Evolutionary conservation across 1,140 invertebrate species (phyloP), one percentile per base, ranked within the genome.

Genomic region (Drosophila mauritiana): DNA sequence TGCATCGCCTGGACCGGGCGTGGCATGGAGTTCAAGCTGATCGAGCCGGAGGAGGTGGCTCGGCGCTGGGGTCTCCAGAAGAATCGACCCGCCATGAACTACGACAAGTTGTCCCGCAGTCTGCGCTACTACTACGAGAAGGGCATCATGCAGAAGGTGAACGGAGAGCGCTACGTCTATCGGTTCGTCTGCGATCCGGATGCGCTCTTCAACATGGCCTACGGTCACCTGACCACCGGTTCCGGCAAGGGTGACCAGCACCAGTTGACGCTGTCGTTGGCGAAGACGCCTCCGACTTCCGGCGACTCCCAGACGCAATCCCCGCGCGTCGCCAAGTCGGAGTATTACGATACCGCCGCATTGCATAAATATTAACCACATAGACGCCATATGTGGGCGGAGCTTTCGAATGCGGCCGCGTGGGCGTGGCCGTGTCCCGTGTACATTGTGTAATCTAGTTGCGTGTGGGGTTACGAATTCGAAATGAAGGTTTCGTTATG

Each of bases 61-160:
- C 93, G 96, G 27, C 93, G 96, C 46, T 97, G 96, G 96, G 96
- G 96, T 1, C 94, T 96, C 1, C 96, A 97, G 83, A 97, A 97
- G 91, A 97, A 99, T 92, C 93, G 98, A 4, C 98, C 98, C 1
- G 97, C 97, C 1, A 99, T 99, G 98, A 99, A 99, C 93, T 99
- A 99, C 91, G 98, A 99, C 92, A 99, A 99, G 92, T 92, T 99
- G 10, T 98, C 97, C 58, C 93, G 98, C 0, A 98, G 98, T 0
- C 93, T 99, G 8, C 94, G 98, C 10, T 99, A 99, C 86, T 99
- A 99, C 88, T 99, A 99, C 91, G 98, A 99, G 92, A 99, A 99
- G 92, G 98, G 98, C 22, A 99, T 99, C 90, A 99, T 99, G 97
- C 98, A 98, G 91, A 99, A 99, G 93, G 98, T 99, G 0, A 97